Evolutionary conservation across 2,888 invertebrate genomes (phyloP), one percentile per base, ranked within the genome.

Genomic region (Drosophila eohydei): DNA sequence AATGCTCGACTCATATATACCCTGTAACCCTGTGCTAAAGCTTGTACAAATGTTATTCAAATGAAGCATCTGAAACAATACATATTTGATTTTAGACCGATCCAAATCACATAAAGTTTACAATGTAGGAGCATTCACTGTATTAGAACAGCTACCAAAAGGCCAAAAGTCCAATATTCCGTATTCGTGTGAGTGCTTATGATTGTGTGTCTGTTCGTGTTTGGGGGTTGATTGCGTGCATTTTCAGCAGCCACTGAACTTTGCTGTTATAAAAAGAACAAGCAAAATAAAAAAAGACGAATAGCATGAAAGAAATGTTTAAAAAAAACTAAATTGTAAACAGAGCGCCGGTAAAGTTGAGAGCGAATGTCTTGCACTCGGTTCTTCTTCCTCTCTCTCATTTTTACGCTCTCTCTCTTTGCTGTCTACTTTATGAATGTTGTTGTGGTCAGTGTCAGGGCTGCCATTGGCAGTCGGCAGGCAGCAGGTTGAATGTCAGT

Each of bases 361-460:
- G 72, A 89, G 89, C 71, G 71, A 60, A 80, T 60, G 70, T 69
- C 82, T 71, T 71, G 69, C 65, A 78, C 48, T 50, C 41, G 51
- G 50, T 52, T 50, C 16, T 55, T 63, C 79, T 11, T 54, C 28
- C 44, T n/a, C 26, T n/a, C 48, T 9, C 64, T 14, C 11, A 8
- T 30, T 21, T 21, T 26, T 4, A 28, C 28, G 4, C 63, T 54
- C 38, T 14, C 44, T 40, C 44, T 46, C 28, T 55, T 36, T 58
- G 38, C 51, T 46, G 56, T 58, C 44, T 57, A 57, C 40, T 44
- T 48, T 56, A 34, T 65, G 41, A 59, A 80, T 78, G 81, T 90
- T 83, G 80, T 74, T 90, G 83, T 86, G 83, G 83, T 84, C 83
- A 84, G 83, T 84, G 83, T 84, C 83, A 84, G 86, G 88, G 83